phyloP scores from a whole-genome alignment of 2,888 invertebrate species.

The Leucophora obtusa region DNA sequence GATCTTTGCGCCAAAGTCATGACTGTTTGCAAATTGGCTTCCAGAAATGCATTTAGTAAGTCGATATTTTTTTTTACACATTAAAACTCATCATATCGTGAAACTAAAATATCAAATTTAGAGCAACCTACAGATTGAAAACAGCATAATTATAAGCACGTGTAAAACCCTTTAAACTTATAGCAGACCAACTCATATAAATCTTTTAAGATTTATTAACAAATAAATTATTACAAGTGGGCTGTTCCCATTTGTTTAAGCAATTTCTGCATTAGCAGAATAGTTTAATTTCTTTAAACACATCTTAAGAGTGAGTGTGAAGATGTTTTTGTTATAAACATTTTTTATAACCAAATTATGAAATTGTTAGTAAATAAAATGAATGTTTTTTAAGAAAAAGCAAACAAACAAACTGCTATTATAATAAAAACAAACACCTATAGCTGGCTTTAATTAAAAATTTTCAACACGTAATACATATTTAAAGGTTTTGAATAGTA shows the following conservation, averaged over 20 bases:
- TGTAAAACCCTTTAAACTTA: background rate
- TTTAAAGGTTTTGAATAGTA: slow-evolving; percentile 31
- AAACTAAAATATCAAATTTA: too few species aligned
- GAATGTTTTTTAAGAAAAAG: background rate
- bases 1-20: too few species aligned
- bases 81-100: too few species aligned
- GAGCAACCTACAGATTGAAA: too few species aligned
- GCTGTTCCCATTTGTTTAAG: background rate
- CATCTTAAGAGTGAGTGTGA: background rate
- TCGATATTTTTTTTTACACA: too few species aligned
- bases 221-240: background rate
- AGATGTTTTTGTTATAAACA: background rate
- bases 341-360: slow-evolving; percentile 44
- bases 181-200: background rate
- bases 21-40: too few species aligned
- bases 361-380: slow-evolving; percentile 37
- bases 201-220: background rate
- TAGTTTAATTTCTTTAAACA: background rate
- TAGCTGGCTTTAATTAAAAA: slow-evolving; percentile 41
- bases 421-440: slow-evolving; percentile 5
- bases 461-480: slow-evolving; percentile 53
- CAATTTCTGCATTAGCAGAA: background rate
- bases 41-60: too few species aligned
- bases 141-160: background rate
- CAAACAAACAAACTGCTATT: background rate